These are phyloP conservation scores for Callaeas wilsoni DNA, from an alignment of 2,113 vertebrate species.

Conservation along the genomic window DNA sequence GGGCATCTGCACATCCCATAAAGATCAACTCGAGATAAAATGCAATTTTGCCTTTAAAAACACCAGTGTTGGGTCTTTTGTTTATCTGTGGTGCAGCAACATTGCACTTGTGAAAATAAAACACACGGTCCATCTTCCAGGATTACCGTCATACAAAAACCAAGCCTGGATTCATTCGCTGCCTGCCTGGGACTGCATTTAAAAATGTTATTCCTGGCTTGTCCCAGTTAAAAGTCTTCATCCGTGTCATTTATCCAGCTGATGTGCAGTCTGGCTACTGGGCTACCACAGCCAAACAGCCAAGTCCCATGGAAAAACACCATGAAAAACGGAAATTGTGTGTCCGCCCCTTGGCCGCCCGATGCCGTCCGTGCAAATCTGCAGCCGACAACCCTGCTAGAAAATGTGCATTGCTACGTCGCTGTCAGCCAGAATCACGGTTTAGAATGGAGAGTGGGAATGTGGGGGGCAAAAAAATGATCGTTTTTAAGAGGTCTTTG, in stretches of 20 bases:
- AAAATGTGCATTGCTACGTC: fast-evolving
- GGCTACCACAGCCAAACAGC: background rate
- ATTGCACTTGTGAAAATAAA: background rate
- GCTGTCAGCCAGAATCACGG: fast-evolving
- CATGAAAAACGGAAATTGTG: background rate
- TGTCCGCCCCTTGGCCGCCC: background rate
- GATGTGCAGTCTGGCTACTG: background rate
- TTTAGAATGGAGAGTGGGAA: background rate
- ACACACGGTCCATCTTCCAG: background rate
- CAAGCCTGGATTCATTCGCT: background rate
- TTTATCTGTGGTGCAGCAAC: background rate
- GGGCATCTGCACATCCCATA: background rate
- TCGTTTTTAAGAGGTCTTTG: background rate
- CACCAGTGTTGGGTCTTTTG: background rate
- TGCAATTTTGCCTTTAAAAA: background rate
- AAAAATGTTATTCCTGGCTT: background rate
- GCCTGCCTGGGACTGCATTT: background rate
- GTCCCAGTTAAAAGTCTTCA: background rate
- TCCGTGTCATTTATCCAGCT: background rate
- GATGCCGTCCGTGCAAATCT: background rate
- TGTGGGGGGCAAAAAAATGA: fast-evolving
- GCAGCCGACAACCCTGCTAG: background rate
- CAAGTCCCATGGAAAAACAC: background rate
- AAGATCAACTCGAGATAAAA: background rate
- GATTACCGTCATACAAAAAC: background rate